Evolutionary conservation across 2,113 vertebrate species (phyloP).

Genomic region (Vimba vimba): DNA sequence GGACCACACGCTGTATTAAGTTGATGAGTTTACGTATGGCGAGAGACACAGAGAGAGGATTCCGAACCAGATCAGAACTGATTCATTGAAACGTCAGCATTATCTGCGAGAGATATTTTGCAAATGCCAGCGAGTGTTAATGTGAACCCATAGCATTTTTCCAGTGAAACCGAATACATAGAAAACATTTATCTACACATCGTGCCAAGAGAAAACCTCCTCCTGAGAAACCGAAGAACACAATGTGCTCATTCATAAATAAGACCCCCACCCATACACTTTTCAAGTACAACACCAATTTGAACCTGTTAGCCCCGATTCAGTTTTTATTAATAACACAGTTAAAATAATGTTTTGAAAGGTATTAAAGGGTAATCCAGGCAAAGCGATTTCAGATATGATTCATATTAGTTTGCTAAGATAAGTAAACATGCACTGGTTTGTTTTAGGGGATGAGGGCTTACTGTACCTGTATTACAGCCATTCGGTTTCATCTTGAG

Average conservation of each 20-base stretch:
- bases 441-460: slow-evolving; percentile 38
- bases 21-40: background rate
- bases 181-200: slow-evolving; percentile 60
- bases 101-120: slow-evolving; percentile 45
- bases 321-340: slow-evolving; percentile 46
- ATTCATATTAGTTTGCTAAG: slow-evolving; percentile 41
- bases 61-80: slow-evolving; percentile 17
- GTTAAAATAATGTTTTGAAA: slow-evolving; percentile 63
- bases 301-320: slow-evolving; percentile 62
- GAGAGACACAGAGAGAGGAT: background rate
- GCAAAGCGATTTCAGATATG: slow-evolving; percentile 56
- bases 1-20: background rate
- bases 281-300: slow-evolving; percentile 63
- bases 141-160: slow-evolving; percentile 42
- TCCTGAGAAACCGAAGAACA: slow-evolving; percentile 48
- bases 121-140: slow-evolving; percentile 50
- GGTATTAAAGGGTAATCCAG: slow-evolving; percentile 65
- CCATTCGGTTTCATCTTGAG: background rate
- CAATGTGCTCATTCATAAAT: slow-evolving; percentile 59
- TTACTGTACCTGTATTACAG: slow-evolving; percentile 32
- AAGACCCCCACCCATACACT: slow-evolving; percentile 48
- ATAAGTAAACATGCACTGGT: slow-evolving; percentile 28
- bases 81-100: slow-evolving; percentile 45
- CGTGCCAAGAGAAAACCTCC: slow-evolving; percentile 47
- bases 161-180: slow-evolving; percentile 54